phyloP scores from a whole-genome alignment of 2,888 invertebrate species.

The Brachyopa scutellaris region DNA sequence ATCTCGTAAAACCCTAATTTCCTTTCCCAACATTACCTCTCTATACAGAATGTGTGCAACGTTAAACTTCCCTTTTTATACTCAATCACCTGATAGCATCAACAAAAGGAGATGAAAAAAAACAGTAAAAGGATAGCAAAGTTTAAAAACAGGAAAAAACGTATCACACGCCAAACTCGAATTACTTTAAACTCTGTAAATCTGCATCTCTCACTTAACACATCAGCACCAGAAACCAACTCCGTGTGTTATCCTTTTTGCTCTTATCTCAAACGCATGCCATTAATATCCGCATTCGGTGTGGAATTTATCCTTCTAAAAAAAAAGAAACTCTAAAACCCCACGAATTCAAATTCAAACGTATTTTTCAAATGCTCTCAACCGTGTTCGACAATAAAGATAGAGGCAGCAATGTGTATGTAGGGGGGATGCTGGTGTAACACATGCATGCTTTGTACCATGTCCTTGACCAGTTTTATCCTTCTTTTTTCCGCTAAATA shows the following conservation, averaged over 20 bases:
- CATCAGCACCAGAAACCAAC: constrained; percentile 36
- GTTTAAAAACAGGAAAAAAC: constrained; percentile 40
- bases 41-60: background rate
- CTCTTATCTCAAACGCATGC: constrained; percentile 70
- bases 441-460: constrained; percentile 19
- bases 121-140: constrained; percentile 19
- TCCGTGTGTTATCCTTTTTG: constrained; percentile 43
- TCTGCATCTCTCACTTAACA: constrained; percentile 66
- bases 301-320: constrained; percentile 50
- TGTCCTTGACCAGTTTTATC: constrained; percentile 71
- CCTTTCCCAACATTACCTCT: background rate
- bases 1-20: constrained; percentile 2
- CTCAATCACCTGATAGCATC: constrained; percentile 57
- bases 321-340: constrained; percentile 12
- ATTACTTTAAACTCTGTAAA: constrained; percentile 62
- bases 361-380: constrained; percentile 71
- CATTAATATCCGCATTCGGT: constrained; percentile 69
- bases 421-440: no score
- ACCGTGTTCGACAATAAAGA: constrained; percentile 66
- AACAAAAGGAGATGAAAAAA: background rate
- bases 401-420: background rate
- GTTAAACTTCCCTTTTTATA: background rate
- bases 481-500: constrained; percentile 69
- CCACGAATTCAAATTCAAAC: constrained; percentile 51
- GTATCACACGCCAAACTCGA: constrained; percentile 1